Evolutionary conservation across 2,888 invertebrate species (phyloP).

Genomic region (Petrophora chlorosata): DNA sequence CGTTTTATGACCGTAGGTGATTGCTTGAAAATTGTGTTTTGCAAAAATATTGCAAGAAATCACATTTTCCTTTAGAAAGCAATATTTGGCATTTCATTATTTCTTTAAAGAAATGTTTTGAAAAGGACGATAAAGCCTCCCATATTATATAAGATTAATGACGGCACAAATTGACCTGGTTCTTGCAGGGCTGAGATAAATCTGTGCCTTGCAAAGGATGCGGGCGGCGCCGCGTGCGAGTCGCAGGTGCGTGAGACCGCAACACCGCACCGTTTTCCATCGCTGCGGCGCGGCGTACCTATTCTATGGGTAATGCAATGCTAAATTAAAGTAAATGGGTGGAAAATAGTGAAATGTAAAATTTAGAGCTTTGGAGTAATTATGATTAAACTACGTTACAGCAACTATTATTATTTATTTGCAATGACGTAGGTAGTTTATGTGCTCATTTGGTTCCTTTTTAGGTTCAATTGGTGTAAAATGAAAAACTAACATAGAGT

Average conservation of each 20-base stretch:
- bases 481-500: too few relatives aligned
- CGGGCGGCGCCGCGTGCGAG: constrained; percentile 37
- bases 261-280: constrained; percentile 38
- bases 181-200: constrained; percentile 54
- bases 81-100: too few relatives aligned
- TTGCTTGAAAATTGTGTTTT: constrained; percentile 51
- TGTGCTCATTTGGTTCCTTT: too few relatives aligned
- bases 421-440: too few relatives aligned
- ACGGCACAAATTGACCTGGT: constrained; percentile 26
- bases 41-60: too few relatives aligned
- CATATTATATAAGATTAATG: constrained; percentile 14
- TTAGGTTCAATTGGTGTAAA: too few relatives aligned
- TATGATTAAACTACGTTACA: too few relatives aligned
- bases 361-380: too few relatives aligned
- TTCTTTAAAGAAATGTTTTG: not conserved
- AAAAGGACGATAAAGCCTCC: constrained; percentile 5
- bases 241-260: constrained; percentile 45
- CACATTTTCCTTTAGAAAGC: too few relatives aligned
- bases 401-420: too few relatives aligned
- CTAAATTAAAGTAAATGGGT: too few relatives aligned
- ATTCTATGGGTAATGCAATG: too few relatives aligned
- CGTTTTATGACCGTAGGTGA: constrained; percentile 64
- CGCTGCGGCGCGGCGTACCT: not conserved
- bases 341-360: not conserved
- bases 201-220: constrained; percentile 29